Base-by-base conservation (phyloP, 2,113 vertebrate genomes). In the Indicator maculatus region DNA sequence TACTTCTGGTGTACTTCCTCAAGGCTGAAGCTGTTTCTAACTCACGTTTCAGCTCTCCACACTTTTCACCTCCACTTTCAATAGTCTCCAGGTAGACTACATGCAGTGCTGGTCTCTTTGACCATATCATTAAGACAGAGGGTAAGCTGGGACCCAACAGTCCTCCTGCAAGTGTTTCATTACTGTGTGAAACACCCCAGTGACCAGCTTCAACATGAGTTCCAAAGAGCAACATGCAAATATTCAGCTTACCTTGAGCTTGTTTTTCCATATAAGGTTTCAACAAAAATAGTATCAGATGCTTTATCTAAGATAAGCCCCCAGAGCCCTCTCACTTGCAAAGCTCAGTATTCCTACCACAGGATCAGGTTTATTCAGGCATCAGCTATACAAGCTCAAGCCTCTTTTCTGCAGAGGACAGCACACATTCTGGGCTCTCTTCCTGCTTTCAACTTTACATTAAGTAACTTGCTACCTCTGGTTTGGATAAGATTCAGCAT, bases 211-310 rank as follows among this genome's bases (percentile, higher is more conserved):
- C 75, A 77, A 27, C 1, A 0, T 2, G 5, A 88, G 52, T 23
- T 88, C 39, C 36, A 85, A 76, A 92, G 45, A 90, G 26, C 44
- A 61, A 61, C 69, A 95, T 90, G 83, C 83, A 95, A 95, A 93
- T 78, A 88, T 36, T 31, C 93, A 79, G 39, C 83, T 82, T 81
- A 72, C 65, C 79, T 79, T 33, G 14, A 94, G 84, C 80, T 73
- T 90, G 80, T 79, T 93, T 95, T 92, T 70, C 88, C 93, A 96
- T 93, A 90, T 95, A 95, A 72, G 70, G 95, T 97, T 96, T 94
- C 96, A 95, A 88, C 83, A 96, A 95, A 96, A 95, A 95, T 66
- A 17, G 5, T 92, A 97, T 95, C 94, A 59, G 90, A 33, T 55
- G 63, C 69, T 93, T 89, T 90, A 95, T 95, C 93, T 90, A 79